Evolutionary conservation across 1,140 invertebrate genomes (phyloP).

Genomic region (Arctopsyche grandis): DNA sequence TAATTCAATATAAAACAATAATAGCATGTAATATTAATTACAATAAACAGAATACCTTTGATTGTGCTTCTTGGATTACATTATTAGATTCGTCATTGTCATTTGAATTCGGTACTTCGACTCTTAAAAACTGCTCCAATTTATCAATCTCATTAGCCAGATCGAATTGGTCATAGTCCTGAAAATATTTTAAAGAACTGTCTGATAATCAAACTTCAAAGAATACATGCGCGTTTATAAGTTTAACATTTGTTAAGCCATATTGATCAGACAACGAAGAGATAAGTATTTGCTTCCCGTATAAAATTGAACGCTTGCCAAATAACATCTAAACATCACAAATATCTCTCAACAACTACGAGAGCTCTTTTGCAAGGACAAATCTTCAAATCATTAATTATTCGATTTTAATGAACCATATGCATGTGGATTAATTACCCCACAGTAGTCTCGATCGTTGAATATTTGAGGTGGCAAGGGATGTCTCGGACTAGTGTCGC

Average conservation of each 20-base stretch:
- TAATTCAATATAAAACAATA: no score
- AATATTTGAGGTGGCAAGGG: slow-evolving; percentile 94
- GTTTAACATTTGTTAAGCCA: no score
- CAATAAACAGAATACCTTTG: background rate
- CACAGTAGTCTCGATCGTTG: slow-evolving; percentile 91
- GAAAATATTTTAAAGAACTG: slow-evolving; percentile 51
- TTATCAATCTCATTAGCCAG: slow-evolving; percentile 91
- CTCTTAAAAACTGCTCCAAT: slow-evolving; percentile 85
- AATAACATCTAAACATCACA: background rate
- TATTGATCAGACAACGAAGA: no score
- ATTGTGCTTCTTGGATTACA: slow-evolving; percentile 1
- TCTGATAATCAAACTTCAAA: no score
- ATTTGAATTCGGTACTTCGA: slow-evolving; percentile 67
- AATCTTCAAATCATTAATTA: no score
- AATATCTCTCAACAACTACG: background rate
- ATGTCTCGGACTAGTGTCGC: slow-evolving; percentile 71
- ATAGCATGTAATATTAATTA: no score
- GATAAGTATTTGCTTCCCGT: background rate
- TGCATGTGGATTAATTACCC: slow-evolving; percentile 70
- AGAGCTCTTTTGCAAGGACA: background rate
- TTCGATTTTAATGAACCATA: background rate
- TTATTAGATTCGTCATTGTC: slow-evolving; percentile 42
- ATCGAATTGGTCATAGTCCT: slow-evolving; percentile 95
- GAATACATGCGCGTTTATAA: no score
- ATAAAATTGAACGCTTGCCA: slow-evolving; percentile 14